phyloP scores from a whole-genome alignment of 92 coral and sea anemone species.

The Parazoanthus swiftii region DNA sequence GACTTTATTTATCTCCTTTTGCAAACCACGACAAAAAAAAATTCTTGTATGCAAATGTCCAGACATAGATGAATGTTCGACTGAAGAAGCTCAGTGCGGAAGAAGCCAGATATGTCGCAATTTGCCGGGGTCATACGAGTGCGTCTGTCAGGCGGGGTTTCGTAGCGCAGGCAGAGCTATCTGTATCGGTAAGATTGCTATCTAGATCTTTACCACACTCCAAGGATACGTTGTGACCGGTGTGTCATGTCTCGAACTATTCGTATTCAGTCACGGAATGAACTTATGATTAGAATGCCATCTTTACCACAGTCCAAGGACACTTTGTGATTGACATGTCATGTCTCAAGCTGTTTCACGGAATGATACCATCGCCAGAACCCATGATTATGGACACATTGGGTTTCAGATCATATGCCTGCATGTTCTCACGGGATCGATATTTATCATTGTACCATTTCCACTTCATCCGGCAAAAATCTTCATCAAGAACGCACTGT shows the following conservation, averaged over 20 bases:
- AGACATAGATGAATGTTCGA: constrained; percentile 40
- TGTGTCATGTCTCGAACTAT: background rate
- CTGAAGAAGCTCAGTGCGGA: constrained; percentile 27
- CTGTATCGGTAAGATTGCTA: constrained; percentile 33
- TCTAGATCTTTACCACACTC: background rate
- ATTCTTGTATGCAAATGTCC: background rate
- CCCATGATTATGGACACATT: background rate
- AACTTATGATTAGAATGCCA: background rate
- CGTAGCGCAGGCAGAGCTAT: constrained; percentile 32
- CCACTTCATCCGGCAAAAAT: background rate
- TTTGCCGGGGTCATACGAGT: constrained; percentile 37
- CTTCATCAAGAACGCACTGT: background rate
- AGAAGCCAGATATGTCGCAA: constrained; percentile 41
- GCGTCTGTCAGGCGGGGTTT: constrained; percentile 26
- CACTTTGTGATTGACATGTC: background rate
- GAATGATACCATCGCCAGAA: background rate
- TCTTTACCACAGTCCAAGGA: background rate
- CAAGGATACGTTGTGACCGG: background rate
- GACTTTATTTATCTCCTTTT: background rate
- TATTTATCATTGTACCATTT: background rate
- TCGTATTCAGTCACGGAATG: background rate
- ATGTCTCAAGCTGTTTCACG: background rate
- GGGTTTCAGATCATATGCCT: background rate
- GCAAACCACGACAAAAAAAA: background rate
- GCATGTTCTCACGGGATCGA: background rate